phyloP scores from a whole-genome alignment of 2,113 vertebrate genomes.

The Fukomys damarensis region DNA sequence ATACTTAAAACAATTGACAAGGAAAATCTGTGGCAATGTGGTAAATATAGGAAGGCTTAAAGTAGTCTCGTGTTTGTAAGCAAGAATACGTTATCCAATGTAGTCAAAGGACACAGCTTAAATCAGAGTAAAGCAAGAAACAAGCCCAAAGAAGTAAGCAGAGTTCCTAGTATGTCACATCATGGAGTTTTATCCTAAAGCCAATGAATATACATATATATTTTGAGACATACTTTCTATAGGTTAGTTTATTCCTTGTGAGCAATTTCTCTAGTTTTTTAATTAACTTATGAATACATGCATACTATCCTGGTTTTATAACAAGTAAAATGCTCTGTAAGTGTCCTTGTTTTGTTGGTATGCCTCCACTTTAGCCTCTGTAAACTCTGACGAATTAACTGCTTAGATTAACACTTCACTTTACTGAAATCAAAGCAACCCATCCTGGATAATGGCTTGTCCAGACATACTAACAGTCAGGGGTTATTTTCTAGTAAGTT shows the following conservation, averaged over 20 bases:
- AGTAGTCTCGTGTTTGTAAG: not conserved
- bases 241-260: not conserved
- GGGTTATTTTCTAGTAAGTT: constrained; percentile 65
- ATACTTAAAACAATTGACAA: not conserved
- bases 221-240: not conserved
- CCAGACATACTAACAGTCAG: constrained; percentile 54
- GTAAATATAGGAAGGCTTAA: not conserved
- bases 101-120: not conserved
- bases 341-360: not conserved
- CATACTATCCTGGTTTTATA: not conserved
- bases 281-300: not conserved
- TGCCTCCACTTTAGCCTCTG: not conserved
- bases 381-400: constrained; percentile 48
- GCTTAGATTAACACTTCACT: constrained; percentile 60
- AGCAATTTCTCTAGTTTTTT: not conserved
- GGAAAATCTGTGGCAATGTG: not conserved
- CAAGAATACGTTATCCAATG: not conserved
- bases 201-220: not conserved
- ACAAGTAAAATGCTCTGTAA: not conserved
- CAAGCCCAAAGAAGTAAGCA: not conserved
- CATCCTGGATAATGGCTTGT: constrained; percentile 65
- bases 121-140: not conserved
- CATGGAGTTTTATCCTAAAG: not conserved
- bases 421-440: constrained; percentile 64
- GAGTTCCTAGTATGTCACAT: not conserved